Percentiles rank a stretch among this genome's conserved stretches.
phyloP scores from a whole-genome alignment of 1,140 invertebrate genomes.

The Theocolax elegans region DNA sequence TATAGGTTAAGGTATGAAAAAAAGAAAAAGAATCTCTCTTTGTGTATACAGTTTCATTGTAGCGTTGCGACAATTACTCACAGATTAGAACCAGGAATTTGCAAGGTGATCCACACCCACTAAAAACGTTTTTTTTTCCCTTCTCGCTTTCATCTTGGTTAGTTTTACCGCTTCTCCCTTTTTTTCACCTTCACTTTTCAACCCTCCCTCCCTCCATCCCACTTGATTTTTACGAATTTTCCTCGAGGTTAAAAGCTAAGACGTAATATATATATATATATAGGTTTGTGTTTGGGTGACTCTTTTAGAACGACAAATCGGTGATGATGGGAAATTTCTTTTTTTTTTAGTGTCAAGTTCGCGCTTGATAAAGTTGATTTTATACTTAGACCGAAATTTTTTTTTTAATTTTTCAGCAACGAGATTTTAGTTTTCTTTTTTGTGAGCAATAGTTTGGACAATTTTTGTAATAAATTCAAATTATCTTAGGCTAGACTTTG shows the following conservation, averaged over 20 bases:
- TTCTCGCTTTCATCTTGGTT: neutral
- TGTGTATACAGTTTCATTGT: conserved; percentile 40
- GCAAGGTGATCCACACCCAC: conserved; percentile 46
- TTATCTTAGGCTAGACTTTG: no score
- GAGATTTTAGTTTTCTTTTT: neutral
- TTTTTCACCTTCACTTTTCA: conserved; percentile 4
- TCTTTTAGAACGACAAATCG: no score
- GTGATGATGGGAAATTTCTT: no score
- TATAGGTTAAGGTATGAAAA: neutral
- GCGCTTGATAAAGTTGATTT: no score
- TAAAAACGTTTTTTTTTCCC: conserved; percentile 41
- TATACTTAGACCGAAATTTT: no score
- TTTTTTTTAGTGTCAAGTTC: no score
- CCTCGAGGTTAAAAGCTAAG: no score
- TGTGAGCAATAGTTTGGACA: neutral
- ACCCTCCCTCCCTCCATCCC: neutral
- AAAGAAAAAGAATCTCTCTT: neutral
- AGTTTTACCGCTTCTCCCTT: no score
- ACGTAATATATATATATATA: no score
- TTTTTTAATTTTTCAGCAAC: no score
- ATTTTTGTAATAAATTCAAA: no score
- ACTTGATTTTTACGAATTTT: neutral
- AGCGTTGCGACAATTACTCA: conserved; percentile 56
- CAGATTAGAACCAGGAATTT: conserved; percentile 61
- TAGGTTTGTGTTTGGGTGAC: no score